Evolutionary conservation across 1,140 invertebrate species (phyloP).

Genomic region (Alviniconcha marisindica): DNA sequence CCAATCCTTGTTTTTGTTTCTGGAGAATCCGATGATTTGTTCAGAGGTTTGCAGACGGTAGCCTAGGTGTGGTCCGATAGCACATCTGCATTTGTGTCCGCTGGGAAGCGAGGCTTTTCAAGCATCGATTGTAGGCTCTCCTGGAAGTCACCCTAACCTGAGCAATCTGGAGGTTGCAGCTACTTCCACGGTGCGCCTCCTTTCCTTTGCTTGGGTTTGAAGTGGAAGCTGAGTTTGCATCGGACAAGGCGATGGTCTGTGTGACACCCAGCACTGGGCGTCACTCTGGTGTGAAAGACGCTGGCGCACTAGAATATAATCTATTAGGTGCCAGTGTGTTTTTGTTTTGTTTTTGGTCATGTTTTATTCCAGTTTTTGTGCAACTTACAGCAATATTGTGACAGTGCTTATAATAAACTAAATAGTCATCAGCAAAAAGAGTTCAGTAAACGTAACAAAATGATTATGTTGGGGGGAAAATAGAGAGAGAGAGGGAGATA

Average conservation of each 20-base stretch:
- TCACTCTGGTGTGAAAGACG: not conserved
- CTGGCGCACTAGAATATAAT: not conserved
- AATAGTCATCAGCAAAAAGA: no score
- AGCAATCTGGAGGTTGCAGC: not conserved
- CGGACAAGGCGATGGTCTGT: not conserved
- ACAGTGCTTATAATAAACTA: no score
- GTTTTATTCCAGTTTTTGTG: no score
- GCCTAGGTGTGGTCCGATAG: not conserved
- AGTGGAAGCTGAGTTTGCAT: not conserved
- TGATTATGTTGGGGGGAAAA: no score
- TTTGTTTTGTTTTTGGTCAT: no score
- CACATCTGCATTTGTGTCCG: not conserved
- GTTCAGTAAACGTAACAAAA: no score
- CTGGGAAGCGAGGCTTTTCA: not conserved
- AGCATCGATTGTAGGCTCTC: not conserved
- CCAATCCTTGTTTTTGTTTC: not conserved
- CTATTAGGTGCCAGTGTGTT: not conserved
- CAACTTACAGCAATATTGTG: no score
- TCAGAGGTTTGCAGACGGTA: not conserved
- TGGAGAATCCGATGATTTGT: not conserved
- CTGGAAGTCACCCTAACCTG: not conserved
- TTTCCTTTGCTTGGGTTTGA: not conserved
- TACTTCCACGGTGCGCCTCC: not conserved
- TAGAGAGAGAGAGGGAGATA: no score
- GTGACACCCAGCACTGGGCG: not conserved